Conservation (phyloP, 1,140 invertebrate species). For the Branchinecta lindahli region DNA sequence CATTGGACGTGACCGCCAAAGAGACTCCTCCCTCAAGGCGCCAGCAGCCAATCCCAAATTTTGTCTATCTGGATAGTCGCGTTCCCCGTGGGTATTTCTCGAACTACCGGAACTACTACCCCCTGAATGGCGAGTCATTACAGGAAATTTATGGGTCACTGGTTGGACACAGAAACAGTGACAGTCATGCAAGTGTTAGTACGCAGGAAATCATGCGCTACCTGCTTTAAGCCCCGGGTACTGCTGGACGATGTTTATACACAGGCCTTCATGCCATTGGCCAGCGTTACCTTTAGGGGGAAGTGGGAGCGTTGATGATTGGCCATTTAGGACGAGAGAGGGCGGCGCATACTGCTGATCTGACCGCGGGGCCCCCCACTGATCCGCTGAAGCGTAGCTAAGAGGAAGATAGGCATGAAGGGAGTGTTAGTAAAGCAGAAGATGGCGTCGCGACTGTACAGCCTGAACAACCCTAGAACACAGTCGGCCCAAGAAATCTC, state of each 20-base stretch:
- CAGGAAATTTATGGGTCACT: no score
- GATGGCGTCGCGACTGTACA: neutral
- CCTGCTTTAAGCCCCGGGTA: neutral
- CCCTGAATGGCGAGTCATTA: no score
- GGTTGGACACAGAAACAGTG: no score
- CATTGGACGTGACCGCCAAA: no score
- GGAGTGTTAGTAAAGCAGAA: neutral
- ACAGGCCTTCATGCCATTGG: neutral
- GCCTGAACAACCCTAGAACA: no score
- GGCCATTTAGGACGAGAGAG: constrained; percentile 2
- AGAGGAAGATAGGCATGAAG: neutral
- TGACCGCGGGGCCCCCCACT: neutral
- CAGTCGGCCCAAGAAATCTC: no score
- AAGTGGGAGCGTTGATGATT: neutral
- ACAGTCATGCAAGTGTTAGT: no score
- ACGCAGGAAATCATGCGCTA: neutral
- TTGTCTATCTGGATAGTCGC: no score
- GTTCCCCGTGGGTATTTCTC: no score
- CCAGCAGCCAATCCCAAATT: no score
- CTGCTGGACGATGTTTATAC: constrained; percentile 2
- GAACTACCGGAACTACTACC: no score
- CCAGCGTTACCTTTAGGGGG: constrained; percentile 9
- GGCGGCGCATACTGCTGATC: constrained; percentile 4
- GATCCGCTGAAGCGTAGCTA: neutral
- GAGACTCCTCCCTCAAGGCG: no score